Percentiles rank a stretch among this genome's conserved stretches.
These are phyloP conservation scores for Chionis minor DNA, from an alignment of 2,113 vertebrate genomes.

Conservation along the genomic window DNA sequence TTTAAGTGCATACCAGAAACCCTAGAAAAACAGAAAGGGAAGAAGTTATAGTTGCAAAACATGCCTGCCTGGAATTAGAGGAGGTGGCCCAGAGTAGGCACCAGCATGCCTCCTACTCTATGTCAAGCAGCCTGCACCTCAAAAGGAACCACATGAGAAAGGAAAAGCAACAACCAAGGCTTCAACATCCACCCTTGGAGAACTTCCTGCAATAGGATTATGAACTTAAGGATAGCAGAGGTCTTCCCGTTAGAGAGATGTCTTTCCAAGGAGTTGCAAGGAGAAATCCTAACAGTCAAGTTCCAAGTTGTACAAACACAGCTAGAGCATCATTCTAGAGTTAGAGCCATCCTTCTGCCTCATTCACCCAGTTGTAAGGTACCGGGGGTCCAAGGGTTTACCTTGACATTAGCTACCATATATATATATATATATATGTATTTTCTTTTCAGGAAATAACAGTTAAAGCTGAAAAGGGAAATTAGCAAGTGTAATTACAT, in stretches of 20 bases:
- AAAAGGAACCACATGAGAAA: not conserved
- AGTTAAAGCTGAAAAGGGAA: not conserved
- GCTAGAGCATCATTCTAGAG: not conserved
- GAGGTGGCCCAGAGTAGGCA: not conserved
- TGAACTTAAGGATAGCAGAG: not conserved
- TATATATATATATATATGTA: no score
- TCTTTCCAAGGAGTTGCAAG: not conserved
- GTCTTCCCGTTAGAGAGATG: not conserved
- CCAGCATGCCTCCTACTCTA: not conserved
- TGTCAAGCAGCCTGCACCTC: not conserved
- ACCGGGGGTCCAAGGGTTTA: not conserved
- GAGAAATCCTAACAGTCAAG: not conserved
- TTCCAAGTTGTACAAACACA: not conserved
- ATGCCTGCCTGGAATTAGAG: not conserved
- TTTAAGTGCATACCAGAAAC: conserved; percentile 89
- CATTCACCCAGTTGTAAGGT: not conserved
- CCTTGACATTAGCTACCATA: not conserved
- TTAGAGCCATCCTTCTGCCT: not conserved
- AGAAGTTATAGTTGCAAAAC: not conserved
- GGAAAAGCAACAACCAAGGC: not conserved
- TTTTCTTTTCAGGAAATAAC: not conserved
- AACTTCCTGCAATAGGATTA: not conserved
- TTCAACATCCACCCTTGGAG: not conserved
- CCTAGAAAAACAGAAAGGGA: conserved; percentile 67
- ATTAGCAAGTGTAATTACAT: not conserved